A percentile compares a stretch with the other conserved stretches of the same genome.
Evolutionary conservation across 2,888 invertebrate species (phyloP).

Genomic region (Cataglyphis rosenhaueri): DNA sequence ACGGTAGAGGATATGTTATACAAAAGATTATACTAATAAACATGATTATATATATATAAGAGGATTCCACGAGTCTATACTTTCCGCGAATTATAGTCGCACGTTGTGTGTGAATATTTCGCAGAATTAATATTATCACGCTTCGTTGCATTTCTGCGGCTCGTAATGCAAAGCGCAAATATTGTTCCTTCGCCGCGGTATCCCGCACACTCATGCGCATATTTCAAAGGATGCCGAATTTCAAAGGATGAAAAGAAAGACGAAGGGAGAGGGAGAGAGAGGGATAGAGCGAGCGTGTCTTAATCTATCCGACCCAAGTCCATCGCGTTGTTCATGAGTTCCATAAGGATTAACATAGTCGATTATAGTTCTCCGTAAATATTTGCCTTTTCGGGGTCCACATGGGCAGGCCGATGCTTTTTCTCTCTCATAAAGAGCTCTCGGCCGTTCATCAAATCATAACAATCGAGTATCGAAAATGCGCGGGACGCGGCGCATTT

Average conservation of each 20-base stretch:
- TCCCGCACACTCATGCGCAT: slow-evolving; percentile 48
- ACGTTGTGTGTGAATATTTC: neutral
- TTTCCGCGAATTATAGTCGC: neutral
- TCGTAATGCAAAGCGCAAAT: slow-evolving; percentile 69
- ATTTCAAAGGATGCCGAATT: slow-evolving; percentile 75
- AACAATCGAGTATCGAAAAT: slow-evolving; percentile 1
- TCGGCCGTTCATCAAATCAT: neutral
- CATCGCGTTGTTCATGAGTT: slow-evolving; percentile 52
- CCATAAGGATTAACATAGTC: slow-evolving; percentile 72
- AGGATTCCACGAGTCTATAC: neutral
- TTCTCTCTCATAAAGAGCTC: neutral
- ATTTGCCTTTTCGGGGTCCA: slow-evolving; percentile 72
- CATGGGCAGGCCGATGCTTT: slow-evolving; percentile 60
- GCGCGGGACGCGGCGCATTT: neutral
- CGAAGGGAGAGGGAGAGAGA: slow-evolving; percentile 52
- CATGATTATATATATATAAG: neutral
- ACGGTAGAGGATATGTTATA: neutral
- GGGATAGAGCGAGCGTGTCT: slow-evolving; percentile 40
- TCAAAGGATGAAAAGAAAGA: slow-evolving; percentile 54
- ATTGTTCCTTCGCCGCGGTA: slow-evolving; percentile 62
- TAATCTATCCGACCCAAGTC: slow-evolving; percentile 61
- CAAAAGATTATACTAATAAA: neutral
- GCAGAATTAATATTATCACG: slow-evolving; percentile 47
- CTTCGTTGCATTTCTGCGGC: slow-evolving; percentile 46
- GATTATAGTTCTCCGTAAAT: slow-evolving; percentile 72